Evolutionary conservation across 1,140 invertebrate species (phyloP), one percentile per base, ranked within the genome.

Genomic region (Papilio polytes): DNA sequence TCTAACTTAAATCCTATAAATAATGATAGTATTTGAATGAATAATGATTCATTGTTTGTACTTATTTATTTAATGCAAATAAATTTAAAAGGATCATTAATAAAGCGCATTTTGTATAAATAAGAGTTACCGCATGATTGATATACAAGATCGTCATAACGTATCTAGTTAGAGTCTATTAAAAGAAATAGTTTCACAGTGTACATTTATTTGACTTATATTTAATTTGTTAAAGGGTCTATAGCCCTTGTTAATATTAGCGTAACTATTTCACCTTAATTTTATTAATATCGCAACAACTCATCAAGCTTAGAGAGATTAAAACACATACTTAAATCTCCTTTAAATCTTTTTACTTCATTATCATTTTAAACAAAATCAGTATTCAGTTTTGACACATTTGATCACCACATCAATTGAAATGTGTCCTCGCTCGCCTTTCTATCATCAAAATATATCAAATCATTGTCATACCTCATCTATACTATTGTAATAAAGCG

Each of bases 11-110:
- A 73, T 59, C 20, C 36, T 44, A 66, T 63, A 36, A 78, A 59
- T 78, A 44, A 78, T 41, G 76, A 63, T 59, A 13, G 53, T n/a
- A 78, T 78, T 78, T 13, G 9, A 20, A 78, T 78, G 76, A 78
- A 46, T 78, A 78, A 78, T 63, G 56, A 48, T 44, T 44, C 53
- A 20, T 63, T 78, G 56, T 78, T 44, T 44, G 18, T 78, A 78
- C 18, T 53, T 56, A 41, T 26, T 78, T 20, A 78, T n/a, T 46
- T 78, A 59, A 66, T 78, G 76, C 51, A 36, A 51, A 46, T 48
- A 20, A 26, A 48, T 76, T 22, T 46, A 0, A 51, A 12, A 53
- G 13, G 22, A 53, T 77, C 51, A n/a, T 77, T 56, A 7, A 56
- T 77, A 26, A 59, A 59, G 2, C n/a, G 3, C 22, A 20, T 63